These are phyloP conservation scores for Gadopsis marmoratus DNA, from an alignment of 2,797 vertebrate species.

Conservation along the genomic window DNA sequence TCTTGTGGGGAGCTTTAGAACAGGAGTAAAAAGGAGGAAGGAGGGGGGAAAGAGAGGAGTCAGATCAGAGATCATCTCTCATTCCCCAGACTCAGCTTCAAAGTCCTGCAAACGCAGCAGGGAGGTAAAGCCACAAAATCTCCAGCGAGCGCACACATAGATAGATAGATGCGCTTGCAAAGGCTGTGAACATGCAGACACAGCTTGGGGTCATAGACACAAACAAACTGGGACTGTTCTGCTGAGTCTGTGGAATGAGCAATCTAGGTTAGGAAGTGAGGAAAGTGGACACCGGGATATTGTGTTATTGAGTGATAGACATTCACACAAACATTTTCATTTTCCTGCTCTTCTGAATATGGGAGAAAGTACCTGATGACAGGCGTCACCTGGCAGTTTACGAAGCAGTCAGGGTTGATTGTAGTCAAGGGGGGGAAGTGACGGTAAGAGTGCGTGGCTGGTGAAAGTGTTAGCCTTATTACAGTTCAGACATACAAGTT, in stretches of 20 bases:
- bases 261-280: slow-evolving; percentile 18
- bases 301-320: slow-evolving; percentile 37
- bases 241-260: slow-evolving; percentile 54
- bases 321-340: slow-evolving; percentile 23
- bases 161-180: not conserved
- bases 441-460: slow-evolving; percentile 3
- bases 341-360: slow-evolving; percentile 17
- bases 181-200: slow-evolving; percentile 28
- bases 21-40: slow-evolving; percentile 43
- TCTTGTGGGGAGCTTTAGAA: slow-evolving; percentile 59
- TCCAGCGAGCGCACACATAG: slow-evolving; percentile 24
- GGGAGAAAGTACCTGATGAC: slow-evolving; percentile 26
- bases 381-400: slow-evolving; percentile 21
- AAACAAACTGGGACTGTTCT: slow-evolving; percentile 44
- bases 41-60: slow-evolving; percentile 40
- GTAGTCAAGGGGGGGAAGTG: slow-evolving; percentile 6
- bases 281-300: slow-evolving; percentile 10
- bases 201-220: slow-evolving; percentile 41
- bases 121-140: slow-evolving; percentile 74
- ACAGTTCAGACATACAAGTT: not conserved
- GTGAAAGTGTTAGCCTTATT: slow-evolving; percentile 30
- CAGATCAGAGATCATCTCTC: slow-evolving; percentile 67
- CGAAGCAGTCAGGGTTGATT: slow-evolving; percentile 7
- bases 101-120: slow-evolving; percentile 79
- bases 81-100: slow-evolving; percentile 72